These are phyloP conservation scores for Luffia ferchaultella DNA, from an alignment of 2,888 invertebrate genomes.

Conservation along the genomic window DNA sequence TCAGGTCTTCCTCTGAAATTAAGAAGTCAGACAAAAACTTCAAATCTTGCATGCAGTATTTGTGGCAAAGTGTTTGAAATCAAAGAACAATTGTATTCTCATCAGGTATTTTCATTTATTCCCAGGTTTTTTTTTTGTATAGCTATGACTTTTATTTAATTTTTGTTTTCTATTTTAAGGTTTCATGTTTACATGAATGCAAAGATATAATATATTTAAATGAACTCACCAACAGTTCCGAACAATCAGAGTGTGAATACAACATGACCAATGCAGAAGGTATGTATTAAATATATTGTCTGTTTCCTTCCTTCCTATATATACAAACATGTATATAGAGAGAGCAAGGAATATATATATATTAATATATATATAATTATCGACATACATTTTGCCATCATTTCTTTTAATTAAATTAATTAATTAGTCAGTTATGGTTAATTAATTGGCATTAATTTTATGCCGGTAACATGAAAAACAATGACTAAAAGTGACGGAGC, in stretches of 20 bases:
- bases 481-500: no score
- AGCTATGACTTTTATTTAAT: not conserved
- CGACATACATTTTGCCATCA: no score
- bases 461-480: no score
- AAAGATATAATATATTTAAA: not conserved
- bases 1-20: constrained; percentile 30
- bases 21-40: not conserved
- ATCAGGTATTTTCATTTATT: not conserved
- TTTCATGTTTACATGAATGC: not conserved
- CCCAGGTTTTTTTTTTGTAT: no score
- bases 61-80: not conserved
- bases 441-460: no score
- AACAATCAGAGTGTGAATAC: not conserved
- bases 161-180: not conserved
- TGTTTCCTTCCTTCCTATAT: no score
- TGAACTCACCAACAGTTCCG: not conserved
- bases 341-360: no score
- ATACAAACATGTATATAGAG: no score
- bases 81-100: not conserved
- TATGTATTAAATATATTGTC: no score
- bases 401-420: no score
- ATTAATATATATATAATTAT: no score
- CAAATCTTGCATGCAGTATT: not conserved
- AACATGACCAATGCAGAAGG: not conserved
- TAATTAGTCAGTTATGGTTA: no score